Conservation (phyloP, 2,888 invertebrate species). For the Strigamia transsilvanica region DNA sequence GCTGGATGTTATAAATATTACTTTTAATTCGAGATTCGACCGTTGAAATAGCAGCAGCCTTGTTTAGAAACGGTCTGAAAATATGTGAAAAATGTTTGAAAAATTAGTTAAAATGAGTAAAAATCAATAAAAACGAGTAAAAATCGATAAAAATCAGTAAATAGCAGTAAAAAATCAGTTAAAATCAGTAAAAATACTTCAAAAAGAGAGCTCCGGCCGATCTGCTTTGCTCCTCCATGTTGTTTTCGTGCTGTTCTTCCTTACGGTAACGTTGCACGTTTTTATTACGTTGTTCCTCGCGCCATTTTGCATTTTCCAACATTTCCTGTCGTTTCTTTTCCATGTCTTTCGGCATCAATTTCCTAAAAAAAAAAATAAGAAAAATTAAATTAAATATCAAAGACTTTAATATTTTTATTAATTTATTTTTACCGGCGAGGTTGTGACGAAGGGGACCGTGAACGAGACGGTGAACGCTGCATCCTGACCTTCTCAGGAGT, state of each 20-base stretch:
- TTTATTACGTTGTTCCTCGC: slow-evolving; percentile 64
- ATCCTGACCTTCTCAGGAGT: slow-evolving; percentile 15
- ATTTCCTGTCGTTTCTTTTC: slow-evolving; percentile 79
- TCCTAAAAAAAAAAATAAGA: background rate
- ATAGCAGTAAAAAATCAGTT: slow-evolving; percentile 51
- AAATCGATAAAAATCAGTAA: slow-evolving; percentile 44
- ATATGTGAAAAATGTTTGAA: no score
- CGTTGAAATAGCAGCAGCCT: slow-evolving; percentile 73
- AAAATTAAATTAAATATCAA: background rate
- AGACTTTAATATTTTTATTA: no score
- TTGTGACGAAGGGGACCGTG: background rate
- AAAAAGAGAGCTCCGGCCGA: slow-evolving; percentile 61
- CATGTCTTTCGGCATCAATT: slow-evolving; percentile 69
- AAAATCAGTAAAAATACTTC: slow-evolving; percentile 60
- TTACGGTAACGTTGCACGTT: slow-evolving; percentile 64
- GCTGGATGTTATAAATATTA: slow-evolving; percentile 88
- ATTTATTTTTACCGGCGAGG: background rate
- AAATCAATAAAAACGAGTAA: no score
- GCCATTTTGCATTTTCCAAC: slow-evolving; percentile 77
- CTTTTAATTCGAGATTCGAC: slow-evolving; percentile 86
- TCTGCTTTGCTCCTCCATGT: slow-evolving; percentile 59
- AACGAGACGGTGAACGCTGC: background rate
- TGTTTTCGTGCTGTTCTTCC: slow-evolving; percentile 62
- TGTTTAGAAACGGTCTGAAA: slow-evolving; percentile 72
- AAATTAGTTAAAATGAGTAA: no score